Base-by-base conservation (phyloP, 2,888 invertebrate genomes). In the Eulithis testata region DNA sequence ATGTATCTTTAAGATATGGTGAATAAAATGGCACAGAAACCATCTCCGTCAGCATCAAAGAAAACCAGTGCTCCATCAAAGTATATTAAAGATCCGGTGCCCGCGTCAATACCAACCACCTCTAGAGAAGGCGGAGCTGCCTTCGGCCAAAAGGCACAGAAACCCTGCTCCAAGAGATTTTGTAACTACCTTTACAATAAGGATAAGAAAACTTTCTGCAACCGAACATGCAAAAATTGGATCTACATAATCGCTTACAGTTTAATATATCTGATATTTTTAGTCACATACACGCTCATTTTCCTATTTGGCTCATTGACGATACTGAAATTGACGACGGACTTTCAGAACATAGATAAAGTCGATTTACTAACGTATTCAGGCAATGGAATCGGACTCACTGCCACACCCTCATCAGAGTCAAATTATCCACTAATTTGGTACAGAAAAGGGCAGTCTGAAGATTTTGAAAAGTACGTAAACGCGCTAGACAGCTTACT, bases 211-310 rank as follows among this genome's bases (percentile, higher is more conserved):
- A 77, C 80, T 6, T 79, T 72, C 61, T 87, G 86, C 37, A 86
- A 78, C 1, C 78, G 91, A 72, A 83, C 86, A 0, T 80, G 81
- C n/a, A 57, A n/a, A 11, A 87, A 82, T 66, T 92, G 92, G 92
- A 0, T 78, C 0, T 66, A 61, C 6, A 88, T 92, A 5, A 43
- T 84, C 3, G 1, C 40, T 0, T 92, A 92, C 65, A 76, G 86
- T 0, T 59, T 84, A 0, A 78, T 91, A 61, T 92, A 91, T 62
- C 11, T 91, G 1, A 70, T 87, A 44, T 91, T 90, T 65, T 69
- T 91, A 21, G 44, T 62, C 4, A 86, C 90, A 0, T 91, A 80
- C 55, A 85, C 85, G 2, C 67, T 90, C 62, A 56, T 88, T 8
- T 73, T 87, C 4, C 74, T 92, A 0, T 90, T 82, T 55, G 56